A percentile compares a stretch with the other conserved stretches of the same genome.
These are phyloP conservation scores for Phalacrocorax carbo DNA, from an alignment of 2,113 vertebrate genomes.

Conservation along the genomic window DNA sequence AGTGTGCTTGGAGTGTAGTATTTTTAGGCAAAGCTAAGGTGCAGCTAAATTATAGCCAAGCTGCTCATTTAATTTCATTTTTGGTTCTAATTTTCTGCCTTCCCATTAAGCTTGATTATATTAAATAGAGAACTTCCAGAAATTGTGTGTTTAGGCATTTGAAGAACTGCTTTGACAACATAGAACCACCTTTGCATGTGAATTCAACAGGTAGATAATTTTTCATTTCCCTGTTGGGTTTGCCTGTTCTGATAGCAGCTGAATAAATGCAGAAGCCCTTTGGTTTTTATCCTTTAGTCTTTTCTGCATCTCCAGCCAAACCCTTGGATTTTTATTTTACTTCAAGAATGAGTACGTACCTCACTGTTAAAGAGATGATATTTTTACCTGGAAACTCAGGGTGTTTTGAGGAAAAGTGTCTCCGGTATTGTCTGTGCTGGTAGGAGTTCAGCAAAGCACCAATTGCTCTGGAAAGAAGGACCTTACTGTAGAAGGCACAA, in stretches of 20 bases:
- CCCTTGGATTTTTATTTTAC: not conserved
- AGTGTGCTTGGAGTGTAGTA: not conserved
- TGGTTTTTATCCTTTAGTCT: not conserved
- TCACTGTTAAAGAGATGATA: not conserved
- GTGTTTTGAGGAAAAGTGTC: not conserved
- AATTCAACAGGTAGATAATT: not conserved
- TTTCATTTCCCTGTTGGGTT: not conserved
- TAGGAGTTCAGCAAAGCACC: not conserved
- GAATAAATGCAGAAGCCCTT: not conserved
- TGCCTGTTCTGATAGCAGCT: not conserved
- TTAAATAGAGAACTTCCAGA: not conserved
- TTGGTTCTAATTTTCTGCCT: not conserved
- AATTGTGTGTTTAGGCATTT: not conserved
- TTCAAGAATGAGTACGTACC: not conserved
- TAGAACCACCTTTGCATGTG: not conserved
- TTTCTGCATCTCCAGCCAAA: not conserved
- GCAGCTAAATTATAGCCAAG: not conserved
- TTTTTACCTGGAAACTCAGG: not conserved
- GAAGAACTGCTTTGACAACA: not conserved
- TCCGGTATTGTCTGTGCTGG: not conserved
- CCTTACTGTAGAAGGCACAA: not conserved
- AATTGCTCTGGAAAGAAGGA: not conserved
- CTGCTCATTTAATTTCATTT: not conserved
- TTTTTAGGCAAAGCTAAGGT: not conserved
- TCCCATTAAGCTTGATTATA: not conserved